Percentiles rank a stretch among this genome's conserved stretches.
phyloP scores from a whole-genome alignment of 2,888 invertebrate genomes.

The Microplitis deprimator region DNA sequence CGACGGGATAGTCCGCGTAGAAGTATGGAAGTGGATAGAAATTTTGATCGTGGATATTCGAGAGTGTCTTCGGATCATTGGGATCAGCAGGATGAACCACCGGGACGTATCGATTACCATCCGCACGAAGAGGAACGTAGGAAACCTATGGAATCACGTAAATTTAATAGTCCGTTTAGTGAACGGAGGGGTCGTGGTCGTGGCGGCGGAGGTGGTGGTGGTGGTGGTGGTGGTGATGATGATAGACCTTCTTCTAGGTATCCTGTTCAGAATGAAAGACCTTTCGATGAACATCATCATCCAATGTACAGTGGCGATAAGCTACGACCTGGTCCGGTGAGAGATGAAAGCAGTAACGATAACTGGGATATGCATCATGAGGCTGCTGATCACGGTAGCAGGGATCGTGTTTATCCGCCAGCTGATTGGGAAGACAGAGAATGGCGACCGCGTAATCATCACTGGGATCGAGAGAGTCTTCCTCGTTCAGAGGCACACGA shows the following conservation, averaged over 20 bases:
- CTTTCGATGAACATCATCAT: slow-evolving; percentile 60
- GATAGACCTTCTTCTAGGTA: slow-evolving; percentile 66
- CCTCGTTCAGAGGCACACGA: slow-evolving; percentile 67
- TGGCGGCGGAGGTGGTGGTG: not conserved
- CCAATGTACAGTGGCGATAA: slow-evolving; percentile 58
- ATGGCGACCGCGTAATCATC: slow-evolving; percentile 58
- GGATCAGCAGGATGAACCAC: slow-evolving; percentile 65
- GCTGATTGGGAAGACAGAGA: slow-evolving; percentile 68
- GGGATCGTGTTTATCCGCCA: slow-evolving; percentile 58
- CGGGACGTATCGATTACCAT: slow-evolving; percentile 60
- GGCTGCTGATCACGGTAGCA: slow-evolving; percentile 61
- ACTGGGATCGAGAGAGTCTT: slow-evolving; percentile 69
- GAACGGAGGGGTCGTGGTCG: slow-evolving; percentile 63
- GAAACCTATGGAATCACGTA: slow-evolving; percentile 63
- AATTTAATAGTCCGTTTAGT: slow-evolving; percentile 71
- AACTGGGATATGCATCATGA: slow-evolving; percentile 69
- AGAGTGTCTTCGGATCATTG: slow-evolving; percentile 64
- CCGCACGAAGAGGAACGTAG: slow-evolving; percentile 64
- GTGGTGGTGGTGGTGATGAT: slow-evolving; percentile 52
- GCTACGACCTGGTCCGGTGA: slow-evolving; percentile 54
- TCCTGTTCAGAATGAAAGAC: slow-evolving; percentile 54
- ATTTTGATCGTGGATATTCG: slow-evolving; percentile 60
- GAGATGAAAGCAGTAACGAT: slow-evolving; percentile 64
- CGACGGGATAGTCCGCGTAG: slow-evolving; percentile 64
- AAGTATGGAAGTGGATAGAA: slow-evolving; percentile 62